Conservation (phyloP, 2,113 vertebrate genomes). For the Pangasianodon hypophthalmus region DNA sequence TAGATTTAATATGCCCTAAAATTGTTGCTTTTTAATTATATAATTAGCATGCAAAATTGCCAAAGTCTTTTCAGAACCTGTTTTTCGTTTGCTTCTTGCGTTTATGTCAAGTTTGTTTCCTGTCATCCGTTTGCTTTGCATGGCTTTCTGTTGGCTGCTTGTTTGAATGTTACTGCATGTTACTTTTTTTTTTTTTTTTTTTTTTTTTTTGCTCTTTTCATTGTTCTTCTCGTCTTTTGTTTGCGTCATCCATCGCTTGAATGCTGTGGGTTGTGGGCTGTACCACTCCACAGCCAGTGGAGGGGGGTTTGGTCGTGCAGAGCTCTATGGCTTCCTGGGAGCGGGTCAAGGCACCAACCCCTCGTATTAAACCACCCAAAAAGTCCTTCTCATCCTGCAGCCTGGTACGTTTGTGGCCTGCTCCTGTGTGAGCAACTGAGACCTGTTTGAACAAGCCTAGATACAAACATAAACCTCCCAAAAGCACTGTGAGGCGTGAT, state of each 20-base stretch:
- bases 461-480: not conserved
- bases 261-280: slow-evolving; percentile 51
- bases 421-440: slow-evolving; percentile 50
- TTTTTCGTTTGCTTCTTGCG: not conserved
- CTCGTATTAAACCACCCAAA: slow-evolving; percentile 87
- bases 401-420: slow-evolving; percentile 85
- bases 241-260: not conserved
- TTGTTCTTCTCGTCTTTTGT: slow-evolving; percentile 48
- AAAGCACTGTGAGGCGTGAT: slow-evolving; percentile 1
- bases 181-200: slow-evolving; percentile 66
- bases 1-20: not conserved
- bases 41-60: not conserved
- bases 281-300: slow-evolving; percentile 74
- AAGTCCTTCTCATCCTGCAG: slow-evolving; percentile 92
- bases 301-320: slow-evolving; percentile 84
- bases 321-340: slow-evolving; percentile 94
- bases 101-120: not conserved
- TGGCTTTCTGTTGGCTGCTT: slow-evolving; percentile 46
- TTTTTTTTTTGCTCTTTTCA: slow-evolving; percentile 62
- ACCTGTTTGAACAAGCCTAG: slow-evolving; percentile 35
- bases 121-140: slow-evolving; percentile 35
- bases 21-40: not conserved
- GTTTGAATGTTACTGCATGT: slow-evolving; percentile 72
- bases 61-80: not conserved
- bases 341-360: slow-evolving; percentile 86